Evolutionary conservation across 2,113 vertebrate species (phyloP).

Genomic region (Cricetomys ansorgei): DNA sequence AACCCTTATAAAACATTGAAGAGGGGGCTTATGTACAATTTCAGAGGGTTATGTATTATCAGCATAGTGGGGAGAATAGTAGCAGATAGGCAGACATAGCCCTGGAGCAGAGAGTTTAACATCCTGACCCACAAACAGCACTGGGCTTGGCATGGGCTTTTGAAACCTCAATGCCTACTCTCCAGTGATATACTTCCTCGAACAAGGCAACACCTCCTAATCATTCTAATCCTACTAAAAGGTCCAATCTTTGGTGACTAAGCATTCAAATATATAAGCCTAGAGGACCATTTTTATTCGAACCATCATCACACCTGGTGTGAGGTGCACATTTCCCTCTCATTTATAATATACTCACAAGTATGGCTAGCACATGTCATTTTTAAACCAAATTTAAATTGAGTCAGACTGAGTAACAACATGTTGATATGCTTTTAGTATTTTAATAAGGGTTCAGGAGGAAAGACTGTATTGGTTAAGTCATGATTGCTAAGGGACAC

Average conservation of each 20-base stretch:
- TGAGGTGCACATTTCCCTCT: not conserved
- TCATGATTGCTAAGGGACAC: not conserved
- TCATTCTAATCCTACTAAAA: not conserved
- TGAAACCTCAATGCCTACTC: not conserved
- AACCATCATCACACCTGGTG: not conserved
- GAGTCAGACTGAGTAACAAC: not conserved
- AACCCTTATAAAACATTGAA: not conserved
- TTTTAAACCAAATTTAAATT: not conserved
- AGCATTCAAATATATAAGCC: not conserved
- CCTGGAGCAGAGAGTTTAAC: too few relatives aligned
- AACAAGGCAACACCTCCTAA: not conserved
- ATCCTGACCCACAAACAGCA: not conserved
- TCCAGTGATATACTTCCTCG: not conserved
- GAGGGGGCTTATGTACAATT: not conserved
- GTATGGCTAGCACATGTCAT: not conserved
- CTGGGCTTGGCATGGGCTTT: not conserved
- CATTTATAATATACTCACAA: not conserved
- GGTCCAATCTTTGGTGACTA: not conserved
- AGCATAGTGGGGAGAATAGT: not conserved
- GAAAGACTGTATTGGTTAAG: not conserved
- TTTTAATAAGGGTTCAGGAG: not conserved
- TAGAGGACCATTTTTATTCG: not conserved
- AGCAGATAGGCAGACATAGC: not conserved
- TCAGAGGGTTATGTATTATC: not conserved
- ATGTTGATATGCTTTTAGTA: not conserved